Percentiles rank a stretch among this genome's conserved stretches.
phyloP scores from a whole-genome alignment of 1,140 invertebrate species.

The Leptonema lineaticorne region DNA sequence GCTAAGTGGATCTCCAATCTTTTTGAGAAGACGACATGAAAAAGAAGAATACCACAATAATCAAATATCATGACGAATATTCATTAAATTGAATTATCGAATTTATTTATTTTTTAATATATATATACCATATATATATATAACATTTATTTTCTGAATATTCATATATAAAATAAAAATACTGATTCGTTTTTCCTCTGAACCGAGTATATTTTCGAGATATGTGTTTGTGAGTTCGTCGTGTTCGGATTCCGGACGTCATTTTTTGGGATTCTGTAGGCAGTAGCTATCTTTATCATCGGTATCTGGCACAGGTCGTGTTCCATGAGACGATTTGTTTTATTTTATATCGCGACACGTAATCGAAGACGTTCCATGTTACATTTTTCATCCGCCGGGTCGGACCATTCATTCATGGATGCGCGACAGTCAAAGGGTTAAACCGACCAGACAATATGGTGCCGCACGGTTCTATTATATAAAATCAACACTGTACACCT shows the following conservation, averaged over 20 bases:
- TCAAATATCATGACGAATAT: no score
- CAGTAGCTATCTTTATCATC: slow-evolving; percentile 10
- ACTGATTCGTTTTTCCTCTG: no score
- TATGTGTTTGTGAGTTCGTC: neutral
- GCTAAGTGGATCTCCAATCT: no score
- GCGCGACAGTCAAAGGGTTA: slow-evolving; percentile 16
- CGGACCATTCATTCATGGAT: slow-evolving; percentile 7
- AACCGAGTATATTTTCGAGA: neutral
- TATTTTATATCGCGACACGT: slow-evolving; percentile 30
- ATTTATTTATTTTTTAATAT: no score
- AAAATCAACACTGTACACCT: neutral
- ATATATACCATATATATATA: no score
- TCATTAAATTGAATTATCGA: no score
- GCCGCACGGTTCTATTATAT: neutral
- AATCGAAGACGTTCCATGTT: slow-evolving; percentile 26
- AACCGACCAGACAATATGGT: neutral
- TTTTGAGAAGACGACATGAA: no score
- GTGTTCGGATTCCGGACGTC: neutral
- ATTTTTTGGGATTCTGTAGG: slow-evolving; percentile 7
- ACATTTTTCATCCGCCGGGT: slow-evolving; percentile 28
- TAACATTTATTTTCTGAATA: no score
- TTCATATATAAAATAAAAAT: no score
- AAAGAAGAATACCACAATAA: no score
- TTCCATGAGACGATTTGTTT: slow-evolving; percentile 28
- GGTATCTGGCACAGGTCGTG: slow-evolving; percentile 20